Evolutionary conservation across 2,113 vertebrate genomes (phyloP), one percentile per base, ranked within the genome.

Genomic region (Menura novaehollandiae): DNA sequence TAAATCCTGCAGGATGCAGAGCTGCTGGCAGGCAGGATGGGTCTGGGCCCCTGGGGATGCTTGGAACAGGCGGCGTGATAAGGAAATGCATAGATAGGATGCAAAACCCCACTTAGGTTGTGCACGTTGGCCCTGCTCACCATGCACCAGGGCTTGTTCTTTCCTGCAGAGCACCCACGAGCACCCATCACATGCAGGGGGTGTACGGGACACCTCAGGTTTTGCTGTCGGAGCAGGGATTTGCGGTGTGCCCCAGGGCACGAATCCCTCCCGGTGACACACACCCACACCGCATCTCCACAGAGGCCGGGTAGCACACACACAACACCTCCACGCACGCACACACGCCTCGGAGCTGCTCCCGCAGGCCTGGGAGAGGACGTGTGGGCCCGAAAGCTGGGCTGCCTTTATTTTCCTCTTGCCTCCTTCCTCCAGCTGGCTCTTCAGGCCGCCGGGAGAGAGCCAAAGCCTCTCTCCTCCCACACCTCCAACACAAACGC

Each of bases 341-440:
- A 46, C 64, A 16, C 73, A 46, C 5, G 19, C 91, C 95, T 75
- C 13, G 9, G 60, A 91, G 95, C 91, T 59, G 91, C 83, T 93
- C 86, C 91, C 5, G 16, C 55, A 67, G 88, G 72, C 88, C 43
- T 77, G 68, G 72, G 68, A 91, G 91, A 90, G 72, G 68, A 88
- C 32, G 58, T 66, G 91, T 93, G 83, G 95, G 94, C 88, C 93
- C 6, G 0, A 81, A 91, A 89, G 30, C 37, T 8, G 55, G 44
- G 58, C 71, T 90, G 85, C 75, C 56, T 93, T 71, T 63, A 20
- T 91, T 86, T 27, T 47, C 43, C 59, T 44, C 47, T 85, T 64
- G 88, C 85, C 88, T 96, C 13, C 72, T 93, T 90, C 92, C 83
- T 92, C 75, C 95, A 91, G 75, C 95, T 92, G 91, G 58, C 79